Conservation (phyloP, 2,888 invertebrate genomes). For the Entomobrya multifasciata region DNA sequence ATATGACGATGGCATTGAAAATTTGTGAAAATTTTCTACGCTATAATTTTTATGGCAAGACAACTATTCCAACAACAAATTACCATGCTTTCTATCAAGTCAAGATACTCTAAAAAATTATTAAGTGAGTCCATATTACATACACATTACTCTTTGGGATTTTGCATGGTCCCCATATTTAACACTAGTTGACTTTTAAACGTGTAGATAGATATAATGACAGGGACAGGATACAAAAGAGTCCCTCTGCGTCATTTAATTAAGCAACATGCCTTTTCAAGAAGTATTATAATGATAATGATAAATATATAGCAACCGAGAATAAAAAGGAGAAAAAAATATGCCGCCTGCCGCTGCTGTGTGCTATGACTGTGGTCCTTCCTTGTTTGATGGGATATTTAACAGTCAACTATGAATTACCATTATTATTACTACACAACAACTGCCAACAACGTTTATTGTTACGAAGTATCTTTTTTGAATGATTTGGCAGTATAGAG, state of each 20-base stretch:
- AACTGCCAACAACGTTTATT: slow-evolving; percentile 6
- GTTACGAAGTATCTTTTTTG: background rate
- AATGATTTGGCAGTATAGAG: no score
- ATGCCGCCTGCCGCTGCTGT: background rate
- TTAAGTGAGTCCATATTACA: no score
- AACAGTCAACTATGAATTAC: slow-evolving; percentile 39
- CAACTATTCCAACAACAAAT: no score
- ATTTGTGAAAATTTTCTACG: no score
- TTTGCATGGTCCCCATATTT: slow-evolving; percentile 54
- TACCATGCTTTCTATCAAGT: no score
- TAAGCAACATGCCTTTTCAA: slow-evolving; percentile 13
- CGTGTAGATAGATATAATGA: slow-evolving; percentile 25
- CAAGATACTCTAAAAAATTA: no score
- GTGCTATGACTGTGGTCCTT: background rate
- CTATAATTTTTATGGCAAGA: no score
- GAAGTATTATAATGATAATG: background rate
- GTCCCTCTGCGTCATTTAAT: slow-evolving; percentile 53
- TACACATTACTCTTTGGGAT: no score
- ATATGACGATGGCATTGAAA: no score
- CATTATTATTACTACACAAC: background rate
- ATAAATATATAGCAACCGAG: slow-evolving; percentile 19
- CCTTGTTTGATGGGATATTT: background rate
- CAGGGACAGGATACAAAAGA: slow-evolving; percentile 39
- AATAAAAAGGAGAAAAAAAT: background rate
- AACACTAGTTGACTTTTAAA: no score